These are phyloP conservation scores for Lepeophtheirus nordmannii DNA, from an alignment of 2,888 invertebrate genomes.

Conservation along the genomic window DNA sequence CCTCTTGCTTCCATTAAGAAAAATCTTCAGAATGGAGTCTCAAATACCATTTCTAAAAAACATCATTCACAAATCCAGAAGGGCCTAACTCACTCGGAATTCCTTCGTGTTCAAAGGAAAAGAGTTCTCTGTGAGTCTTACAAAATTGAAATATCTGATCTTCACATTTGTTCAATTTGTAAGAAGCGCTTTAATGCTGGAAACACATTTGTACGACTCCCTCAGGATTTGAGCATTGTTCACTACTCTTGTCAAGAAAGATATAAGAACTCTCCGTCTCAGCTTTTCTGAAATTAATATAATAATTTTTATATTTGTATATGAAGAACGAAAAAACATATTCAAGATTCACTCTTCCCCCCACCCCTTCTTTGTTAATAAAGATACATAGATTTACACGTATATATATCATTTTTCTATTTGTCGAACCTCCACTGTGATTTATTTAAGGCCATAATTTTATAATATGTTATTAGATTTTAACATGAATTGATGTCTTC, in stretches of 20 bases:
- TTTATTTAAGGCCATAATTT: too few relatives aligned
- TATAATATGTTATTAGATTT: too few relatives aligned
- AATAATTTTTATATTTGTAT: neutral
- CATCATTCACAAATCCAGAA: slow-evolving; percentile 61
- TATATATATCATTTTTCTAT: too few relatives aligned
- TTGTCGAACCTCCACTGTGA: too few relatives aligned
- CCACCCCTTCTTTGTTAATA: too few relatives aligned
- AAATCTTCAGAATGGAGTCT: slow-evolving; percentile 62
- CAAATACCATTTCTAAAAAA: slow-evolving; percentile 54
- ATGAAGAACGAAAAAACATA: too few relatives aligned
- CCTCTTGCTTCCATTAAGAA: slow-evolving; percentile 56
- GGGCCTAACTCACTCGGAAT: slow-evolving; percentile 67
- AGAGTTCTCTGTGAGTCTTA: slow-evolving; percentile 64
- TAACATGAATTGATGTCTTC: too few relatives aligned
- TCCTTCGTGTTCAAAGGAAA: slow-evolving; percentile 62
- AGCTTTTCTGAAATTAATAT: neutral
- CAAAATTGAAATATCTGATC: slow-evolving; percentile 65
- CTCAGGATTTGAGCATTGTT: slow-evolving; percentile 72
- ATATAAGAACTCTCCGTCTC: slow-evolving; percentile 22
- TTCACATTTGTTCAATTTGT: slow-evolving; percentile 76
- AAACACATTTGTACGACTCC: slow-evolving; percentile 81
- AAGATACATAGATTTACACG: too few relatives aligned
- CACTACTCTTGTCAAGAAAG: slow-evolving; percentile 69
- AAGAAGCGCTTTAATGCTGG: slow-evolving; percentile 83
- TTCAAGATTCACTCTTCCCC: too few relatives aligned